Evolutionary conservation across 1,140 invertebrate genomes (phyloP), one percentile per base, ranked within the genome.

Genomic region (Leptopilina boulardi): DNA sequence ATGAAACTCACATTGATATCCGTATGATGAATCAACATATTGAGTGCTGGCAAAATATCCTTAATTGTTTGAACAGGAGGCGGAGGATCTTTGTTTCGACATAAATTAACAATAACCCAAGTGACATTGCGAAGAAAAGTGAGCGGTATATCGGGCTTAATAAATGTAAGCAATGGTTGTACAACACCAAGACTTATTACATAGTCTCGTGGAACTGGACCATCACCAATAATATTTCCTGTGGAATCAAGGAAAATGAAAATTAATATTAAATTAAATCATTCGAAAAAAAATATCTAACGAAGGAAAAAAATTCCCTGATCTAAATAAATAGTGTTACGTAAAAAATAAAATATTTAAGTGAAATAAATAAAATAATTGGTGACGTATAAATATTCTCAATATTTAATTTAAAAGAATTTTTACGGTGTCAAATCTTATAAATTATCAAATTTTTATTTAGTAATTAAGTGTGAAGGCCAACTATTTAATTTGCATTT

Each of bases 71-170:
- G 92, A 71, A 95, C 93, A 82, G 96, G 94, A 83, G 97, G 97
- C 10, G 97, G 96, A 34, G 98, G 97, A 87, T 99, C 97, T 92
- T 99, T 99, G 92, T 96, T 98, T 81, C 98, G 95, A 92, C 98
- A 99, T 84, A 99, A 93, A 91, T 99, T 99, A 13, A 99, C 98
- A 91, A 99, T 97, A 30, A 99, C 98, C 98, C 98, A 99, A 26
- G 98, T 98, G n/a, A 99, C 97, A 90, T 99, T 99, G 71, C 98
- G 94, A 82, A 99, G 92, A 91, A 99, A 99, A 71, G 95, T 93
- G 77, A 99, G 96, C 34, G 97, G 97, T 88, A 98, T 98, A 76
- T 98, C 96, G 19, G 97, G 97, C 86, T 96, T 97, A 79, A 99
- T 97, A 91, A 99, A 98, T 38, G 94, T 94, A 75, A 99, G 92